Evolutionary conservation across 2,888 invertebrate species (phyloP), one percentile per base, ranked within the genome.

Genomic region (Melanotus villosus): DNA sequence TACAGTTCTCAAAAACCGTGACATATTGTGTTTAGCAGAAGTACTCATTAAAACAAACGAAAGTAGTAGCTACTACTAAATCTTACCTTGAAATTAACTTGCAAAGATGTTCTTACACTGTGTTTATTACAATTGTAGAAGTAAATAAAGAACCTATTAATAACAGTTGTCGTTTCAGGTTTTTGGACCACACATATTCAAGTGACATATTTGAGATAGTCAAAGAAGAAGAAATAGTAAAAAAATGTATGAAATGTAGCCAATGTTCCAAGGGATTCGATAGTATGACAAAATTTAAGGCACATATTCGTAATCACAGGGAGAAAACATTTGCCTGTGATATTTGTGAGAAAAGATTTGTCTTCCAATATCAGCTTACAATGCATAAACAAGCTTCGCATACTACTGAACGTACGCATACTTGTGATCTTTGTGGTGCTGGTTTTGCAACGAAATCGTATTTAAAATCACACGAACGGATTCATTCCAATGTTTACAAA

Each of bases 231-330:
- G 7, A 7, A 1, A 7, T 6, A 41, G 16, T 9, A 5, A 45
- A 52, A 12, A 52, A 30, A 12, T 6, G 1, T 6, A 36, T 52
- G 21, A 41, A 57, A 14, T 88, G 88, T 76, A 85, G 86, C 62
- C 85, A 85, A 4, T 88, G 88, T 76, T 85, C 85, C 68, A 87
- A 87, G 79, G 87, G 87, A 14, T 88, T 88, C 69, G 86, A 87
- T 80, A 87, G 12, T 21, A 9, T 3, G 2, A 32, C 10, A 6
- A 59, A 32, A 52, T 54, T 67, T 16, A 52, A 36, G 32, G 26
- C 38, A 1, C 65, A 65, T 43, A 18, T 43, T 10, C 50, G 66
- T 1, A 41, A 67, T 23, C 67, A 45, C 18, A 16, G 26, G 19
- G 63, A 63, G 41, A 57, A 62, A 38, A 68, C 16, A 5, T 57